Evolutionary conservation across 2,888 invertebrate species (phyloP), one percentile per base, ranked within the genome.

Genomic region (Morpho achilles): DNA sequence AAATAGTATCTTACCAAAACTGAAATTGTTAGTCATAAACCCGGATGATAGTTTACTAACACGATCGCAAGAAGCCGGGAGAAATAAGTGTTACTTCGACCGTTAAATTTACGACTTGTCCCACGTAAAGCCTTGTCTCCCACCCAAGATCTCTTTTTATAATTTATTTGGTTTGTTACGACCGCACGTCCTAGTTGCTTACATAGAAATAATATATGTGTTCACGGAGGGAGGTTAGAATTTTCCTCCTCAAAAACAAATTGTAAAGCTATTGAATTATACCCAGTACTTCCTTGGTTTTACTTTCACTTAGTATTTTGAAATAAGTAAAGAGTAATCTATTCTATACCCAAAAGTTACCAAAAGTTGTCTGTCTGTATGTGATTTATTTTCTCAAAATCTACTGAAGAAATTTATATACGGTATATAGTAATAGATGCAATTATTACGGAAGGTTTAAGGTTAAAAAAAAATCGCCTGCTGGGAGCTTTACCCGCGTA

Each of bases 91-190:
- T 76, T 81, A 78, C 77, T 83, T 84, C 84, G 82, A 78, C 86
- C 87, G 87, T 88, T 84, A 87, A 89, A 89, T 89, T 89, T 89
- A 89, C 88, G 88, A 87, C 85, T 80, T 84, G 87, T 87, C 86
- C 82, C 83, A 73, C 74, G 79, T 69, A 85, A 83, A 86, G 80
- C 81, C 80, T 79, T 80, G 84, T 85, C 85, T 84, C 76, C 74
- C 70, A 65, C 71, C 74, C 77, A 69, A 78, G 81, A 83, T 83
- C 80, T 85, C 79, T 80, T 87, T 87, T 87, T 87, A 87, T 87
- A 87, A 88, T 87, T 87, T 87, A 87, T 87, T 83, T 83, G 78
- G 84, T 83, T 82, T 86, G 82, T 84, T 84, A 84, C 86, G 77
- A 75, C 71, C 76, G 68, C 71, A 69, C 70, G 75, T 76, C 72